Evolutionary conservation across 2,797 vertebrate species (phyloP), one percentile per base, ranked within the genome.

Genomic region (Vespertilio murinus): DNA sequence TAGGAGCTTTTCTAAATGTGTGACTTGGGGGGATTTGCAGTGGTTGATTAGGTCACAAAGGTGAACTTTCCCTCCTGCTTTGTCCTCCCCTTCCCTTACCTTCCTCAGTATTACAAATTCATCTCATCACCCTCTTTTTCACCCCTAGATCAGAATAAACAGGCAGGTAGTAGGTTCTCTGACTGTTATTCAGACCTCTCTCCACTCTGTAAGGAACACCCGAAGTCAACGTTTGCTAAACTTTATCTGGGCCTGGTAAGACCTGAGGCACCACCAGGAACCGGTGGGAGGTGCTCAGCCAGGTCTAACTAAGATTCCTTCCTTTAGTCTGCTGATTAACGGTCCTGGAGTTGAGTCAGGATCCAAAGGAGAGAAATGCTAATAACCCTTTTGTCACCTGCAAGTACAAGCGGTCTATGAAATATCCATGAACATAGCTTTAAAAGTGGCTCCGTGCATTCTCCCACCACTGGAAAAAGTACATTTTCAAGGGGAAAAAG

Each of bases 401-500:
- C 1, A 90, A 69, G 28, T 88, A 38, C 79, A 67, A 45, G 8
- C 22, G 65, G 38, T 73, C 82, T 91, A 65, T 81, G 64, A 85
- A 95, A 88, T 82, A 88, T 71, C 84, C 56, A 90, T 17, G 54
- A 90, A 79, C 3, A 33, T 67, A 95, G 88, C 52, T 94, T 92
- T 81, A 84, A 88, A 95, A 94, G 79, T 75, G 86, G 56, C 85
- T 92, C 45, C 64, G n/a, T 20, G 30, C 8, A 30, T 89, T 92
- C 64, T 94, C 40, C 35, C 5, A 81, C 28, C 4, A 54, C 52
- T 54, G 38, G 35, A 86, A 89, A n/a, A 94, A 94, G 56, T 93
- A 75, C 71, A 92, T 93, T 96, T 94, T 92, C 74, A 94, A 69
- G 88, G 16, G 47, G 30, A 64, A 88, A 88, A 88, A 86, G 90